A percentile compares a stretch with the other conserved stretches of the same genome.
phyloP scores from a whole-genome alignment of 2,888 invertebrate genomes.

The Phasia obesa region DNA sequence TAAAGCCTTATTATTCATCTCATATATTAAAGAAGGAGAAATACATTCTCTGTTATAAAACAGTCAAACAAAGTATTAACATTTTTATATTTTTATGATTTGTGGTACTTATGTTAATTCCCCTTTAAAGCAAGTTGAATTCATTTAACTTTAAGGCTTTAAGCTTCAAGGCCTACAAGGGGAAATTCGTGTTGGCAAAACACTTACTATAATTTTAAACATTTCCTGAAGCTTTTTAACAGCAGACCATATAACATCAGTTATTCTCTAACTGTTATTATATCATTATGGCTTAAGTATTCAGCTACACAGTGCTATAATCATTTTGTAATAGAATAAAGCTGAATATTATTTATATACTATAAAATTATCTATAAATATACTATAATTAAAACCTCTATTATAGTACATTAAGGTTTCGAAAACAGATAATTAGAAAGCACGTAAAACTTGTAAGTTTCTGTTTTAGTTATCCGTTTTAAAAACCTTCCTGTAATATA shows the following conservation, averaged over 20 bases:
- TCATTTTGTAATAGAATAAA: constrained; percentile 24
- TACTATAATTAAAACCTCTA: too few relatives aligned
- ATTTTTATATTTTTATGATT: background rate
- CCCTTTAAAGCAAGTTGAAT: background rate
- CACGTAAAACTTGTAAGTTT: too few relatives aligned
- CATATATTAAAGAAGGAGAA: too few relatives aligned
- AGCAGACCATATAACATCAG: background rate
- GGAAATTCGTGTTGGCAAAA: constrained; percentile 3
- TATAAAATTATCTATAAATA: too few relatives aligned
- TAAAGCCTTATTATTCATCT: too few relatives aligned
- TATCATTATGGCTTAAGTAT: background rate
- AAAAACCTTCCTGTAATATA: too few relatives aligned
- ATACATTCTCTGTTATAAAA: too few relatives aligned
- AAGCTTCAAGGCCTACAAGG: background rate
- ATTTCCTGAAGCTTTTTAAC: background rate
- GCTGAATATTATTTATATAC: background rate
- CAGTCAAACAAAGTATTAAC: too few relatives aligned
- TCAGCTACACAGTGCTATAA: constrained; percentile 3
- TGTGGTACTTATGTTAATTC: constrained; percentile 12
- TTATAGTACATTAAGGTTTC: too few relatives aligned
- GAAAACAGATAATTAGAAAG: too few relatives aligned
- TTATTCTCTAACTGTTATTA: background rate
- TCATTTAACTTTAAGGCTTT: too few relatives aligned
- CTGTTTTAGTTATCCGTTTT: too few relatives aligned
- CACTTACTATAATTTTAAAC: background rate